Conservation (phyloP, 2,797 vertebrate genomes). For the Rhinichthys osculus region DNA sequence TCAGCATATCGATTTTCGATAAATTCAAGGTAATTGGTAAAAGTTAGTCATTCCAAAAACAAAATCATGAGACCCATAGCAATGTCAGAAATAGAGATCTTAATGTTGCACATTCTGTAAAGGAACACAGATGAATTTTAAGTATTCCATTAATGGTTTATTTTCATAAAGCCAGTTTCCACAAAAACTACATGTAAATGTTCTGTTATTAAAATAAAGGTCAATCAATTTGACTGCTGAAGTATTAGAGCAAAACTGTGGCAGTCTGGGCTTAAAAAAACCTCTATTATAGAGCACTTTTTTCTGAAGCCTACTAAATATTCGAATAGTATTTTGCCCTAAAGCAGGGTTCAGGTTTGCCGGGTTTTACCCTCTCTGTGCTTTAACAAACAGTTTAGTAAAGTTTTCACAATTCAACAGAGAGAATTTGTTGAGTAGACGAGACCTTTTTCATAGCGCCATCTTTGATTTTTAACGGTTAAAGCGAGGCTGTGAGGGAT, state of each 20-base stretch:
- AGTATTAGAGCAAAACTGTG: not conserved
- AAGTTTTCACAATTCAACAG: not conserved
- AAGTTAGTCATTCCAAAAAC: too few relatives aligned
- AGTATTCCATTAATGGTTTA: not conserved
- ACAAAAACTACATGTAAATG: slow-evolving; percentile 1
- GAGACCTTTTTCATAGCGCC: not conserved
- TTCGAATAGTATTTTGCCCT: not conserved
- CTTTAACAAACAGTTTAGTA: not conserved
- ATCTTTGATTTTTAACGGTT: not conserved
- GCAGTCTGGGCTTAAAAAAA: not conserved
- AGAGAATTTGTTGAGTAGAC: not conserved
- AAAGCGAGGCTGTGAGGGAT: too few relatives aligned
- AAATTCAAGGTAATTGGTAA: not conserved
- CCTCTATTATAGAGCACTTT: not conserved
- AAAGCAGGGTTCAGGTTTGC: not conserved
- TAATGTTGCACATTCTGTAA: not conserved
- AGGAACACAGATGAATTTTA: not conserved
- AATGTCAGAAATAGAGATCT: not conserved
- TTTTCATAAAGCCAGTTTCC: not conserved
- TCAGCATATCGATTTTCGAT: not conserved
- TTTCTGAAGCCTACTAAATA: not conserved
- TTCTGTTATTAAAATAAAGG: slow-evolving; percentile 5
- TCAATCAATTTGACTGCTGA: not conserved
- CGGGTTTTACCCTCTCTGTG: not conserved
- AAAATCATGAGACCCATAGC: not conserved